phyloP scores from a whole-genome alignment of 2,113 vertebrate genomes.

The Nerophis lumbriciformis region DNA sequence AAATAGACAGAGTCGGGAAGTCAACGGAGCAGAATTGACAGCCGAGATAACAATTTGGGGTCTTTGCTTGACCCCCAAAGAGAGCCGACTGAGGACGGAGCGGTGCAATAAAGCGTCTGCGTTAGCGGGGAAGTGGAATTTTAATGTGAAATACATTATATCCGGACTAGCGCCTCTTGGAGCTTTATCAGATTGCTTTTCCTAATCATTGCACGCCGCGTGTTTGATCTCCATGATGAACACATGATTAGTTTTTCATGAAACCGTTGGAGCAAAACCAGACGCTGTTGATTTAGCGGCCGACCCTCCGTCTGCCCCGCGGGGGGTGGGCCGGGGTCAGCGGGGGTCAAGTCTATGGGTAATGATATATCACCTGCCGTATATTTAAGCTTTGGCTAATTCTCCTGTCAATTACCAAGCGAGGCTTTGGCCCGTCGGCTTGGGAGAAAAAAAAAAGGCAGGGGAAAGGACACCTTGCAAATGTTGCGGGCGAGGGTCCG shows the following conservation, averaged over 20 bases:
- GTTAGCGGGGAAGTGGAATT: constrained; percentile 29
- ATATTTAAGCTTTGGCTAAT: constrained; percentile 93
- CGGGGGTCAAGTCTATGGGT: constrained; percentile 93
- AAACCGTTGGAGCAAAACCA: constrained; percentile 93
- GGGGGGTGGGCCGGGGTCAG: constrained; percentile 78
- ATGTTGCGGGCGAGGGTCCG: constrained; percentile 57
- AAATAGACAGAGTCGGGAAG: constrained; percentile 42
- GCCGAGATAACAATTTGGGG: constrained; percentile 53
- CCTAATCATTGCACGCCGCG: constrained; percentile 88
- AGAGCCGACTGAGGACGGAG: constrained; percentile 17
- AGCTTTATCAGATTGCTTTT: constrained; percentile 85
- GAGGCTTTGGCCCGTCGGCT: constrained; percentile 67
- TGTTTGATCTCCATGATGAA: constrained; percentile 99
- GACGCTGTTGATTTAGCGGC: constrained; percentile 92
- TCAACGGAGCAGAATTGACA: constrained; percentile 51
- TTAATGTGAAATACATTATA: constrained; percentile 80
- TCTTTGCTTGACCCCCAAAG: constrained; percentile 42
- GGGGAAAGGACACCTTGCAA: constrained; percentile 74
- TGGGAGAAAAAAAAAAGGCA: constrained; percentile 53
- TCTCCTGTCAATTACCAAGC: constrained; percentile 81
- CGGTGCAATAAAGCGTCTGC: constrained; percentile 24
- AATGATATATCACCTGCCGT: constrained; percentile 93
- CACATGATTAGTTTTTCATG: constrained; percentile 99
- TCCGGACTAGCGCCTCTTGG: constrained; percentile 78
- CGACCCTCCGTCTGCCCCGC: constrained; percentile 76